Base-by-base conservation (phyloP, 2,797 vertebrate genomes). In the Gadopsis bispinosus region DNA sequence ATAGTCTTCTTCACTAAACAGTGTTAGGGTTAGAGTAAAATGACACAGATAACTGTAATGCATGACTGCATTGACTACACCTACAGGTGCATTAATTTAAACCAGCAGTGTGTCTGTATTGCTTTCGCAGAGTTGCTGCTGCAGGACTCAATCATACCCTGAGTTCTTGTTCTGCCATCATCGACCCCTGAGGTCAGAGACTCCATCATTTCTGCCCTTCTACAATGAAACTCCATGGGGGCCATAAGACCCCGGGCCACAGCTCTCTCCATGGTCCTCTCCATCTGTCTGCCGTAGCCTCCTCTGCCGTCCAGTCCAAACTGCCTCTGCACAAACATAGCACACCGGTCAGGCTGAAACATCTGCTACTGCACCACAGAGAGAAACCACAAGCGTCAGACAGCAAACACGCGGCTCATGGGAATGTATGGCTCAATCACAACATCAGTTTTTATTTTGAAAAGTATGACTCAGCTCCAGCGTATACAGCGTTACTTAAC, bases 291-390 rank as follows among this genome's bases (percentile, higher is more conserved):
- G 79, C 94, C 94, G 87, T 97, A 99, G 72, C 97, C 97, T 74
- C 97, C 97, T 35, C 95, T 94, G 79, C 95, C 93, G 70, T 97
- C 96, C 88, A 98, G 79, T 11, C 97, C 98, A 90, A 97, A 98
- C 54, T 96, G 96, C 74, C 60, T 96, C 98, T 98, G 90, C 81
- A 84, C 1, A 70, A 63, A 47, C 41, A 80, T 5, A 71, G 8
- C 39, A 62, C 41, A 35, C 37, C 68, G 5, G 3, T 66, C 43
- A 56, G n/a, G 47, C 5, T 39, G 7, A 45, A 13, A 43, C 41
- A 47, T 67, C 51, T 19, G 20, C 26, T 60, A 35, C n/a, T 41
- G 31, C 37, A 61, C 43, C 19, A 55, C 33, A 58, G 11, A 29
- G 2, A 35, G 14, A 11, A 26, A 37, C 10, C 66, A 51, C 20